Percentiles rank a stretch among this genome's conserved stretches.
Evolutionary conservation across 2,888 invertebrate species (phyloP).

Genomic region (Plebejus melissa): DNA sequence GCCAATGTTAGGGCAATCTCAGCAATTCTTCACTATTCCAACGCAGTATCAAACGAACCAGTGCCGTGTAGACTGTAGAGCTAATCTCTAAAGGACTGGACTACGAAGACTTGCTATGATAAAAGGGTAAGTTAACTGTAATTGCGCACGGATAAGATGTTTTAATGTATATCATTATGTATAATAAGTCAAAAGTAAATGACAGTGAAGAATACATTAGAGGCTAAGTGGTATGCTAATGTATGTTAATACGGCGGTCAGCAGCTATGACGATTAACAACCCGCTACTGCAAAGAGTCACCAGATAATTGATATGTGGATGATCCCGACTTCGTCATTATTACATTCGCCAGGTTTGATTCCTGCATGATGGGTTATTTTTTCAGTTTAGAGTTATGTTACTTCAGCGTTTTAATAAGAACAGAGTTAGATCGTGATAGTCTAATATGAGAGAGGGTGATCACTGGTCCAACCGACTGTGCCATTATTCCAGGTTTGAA

Average conservation of each 20-base stretch:
- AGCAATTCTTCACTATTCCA: too few species aligned
- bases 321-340: background rate
- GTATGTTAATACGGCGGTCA: background rate
- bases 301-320: conserved; percentile 8
- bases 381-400: too few species aligned
- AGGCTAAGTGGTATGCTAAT: conserved; percentile 18
- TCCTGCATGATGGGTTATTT: background rate
- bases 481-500: too few species aligned
- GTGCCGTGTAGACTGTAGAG: too few species aligned
- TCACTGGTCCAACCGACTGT: too few species aligned
- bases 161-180: conserved; percentile 6
- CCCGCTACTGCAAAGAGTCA: background rate
- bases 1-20: background rate
- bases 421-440: too few species aligned
- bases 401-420: too few species aligned
- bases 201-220: conserved; percentile 10
- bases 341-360: background rate
- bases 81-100: background rate
- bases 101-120: background rate
- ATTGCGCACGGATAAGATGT: background rate
- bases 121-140: background rate
- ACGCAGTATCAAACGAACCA: too few species aligned
- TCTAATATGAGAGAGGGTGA: too few species aligned
- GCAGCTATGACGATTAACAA: background rate
- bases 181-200: conserved; percentile 15